A percentile compares a stretch with the other conserved stretches of the same genome.
Evolutionary conservation across 2,888 invertebrate genomes (phyloP).

Genomic region (Pachymerium ferrugineum): DNA sequence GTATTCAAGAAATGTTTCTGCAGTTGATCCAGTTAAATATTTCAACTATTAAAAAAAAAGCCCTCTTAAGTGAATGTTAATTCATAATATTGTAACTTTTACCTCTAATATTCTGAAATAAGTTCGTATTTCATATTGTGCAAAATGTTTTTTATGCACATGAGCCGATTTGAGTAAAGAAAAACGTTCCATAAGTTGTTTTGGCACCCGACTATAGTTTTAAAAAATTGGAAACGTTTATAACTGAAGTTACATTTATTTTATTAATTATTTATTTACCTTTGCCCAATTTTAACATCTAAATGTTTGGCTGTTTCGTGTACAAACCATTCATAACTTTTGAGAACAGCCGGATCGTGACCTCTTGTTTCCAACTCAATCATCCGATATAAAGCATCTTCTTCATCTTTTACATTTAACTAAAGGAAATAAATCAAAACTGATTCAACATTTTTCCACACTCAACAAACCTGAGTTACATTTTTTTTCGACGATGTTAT

Average conservation of each 20-base stretch:
- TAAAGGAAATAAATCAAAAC: too few relatives aligned
- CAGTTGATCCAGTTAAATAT: slow-evolving; percentile 87
- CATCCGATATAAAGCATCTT: slow-evolving; percentile 62
- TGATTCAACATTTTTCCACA: too few relatives aligned
- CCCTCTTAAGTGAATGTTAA: too few relatives aligned
- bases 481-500: too few relatives aligned
- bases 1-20: slow-evolving; percentile 92
- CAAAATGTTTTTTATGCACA: slow-evolving; percentile 85
- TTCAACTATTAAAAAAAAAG: slow-evolving; percentile 53
- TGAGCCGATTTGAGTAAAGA: slow-evolving; percentile 82
- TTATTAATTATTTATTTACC: neutral
- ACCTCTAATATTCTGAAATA: slow-evolving; percentile 74
- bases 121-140: slow-evolving; percentile 93
- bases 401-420: slow-evolving; percentile 34
- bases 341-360: slow-evolving; percentile 77
- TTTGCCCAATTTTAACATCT: slow-evolving; percentile 58
- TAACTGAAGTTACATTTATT: neutral
- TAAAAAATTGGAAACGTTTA: neutral
- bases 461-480: too few relatives aligned
- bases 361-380: slow-evolving; percentile 81
- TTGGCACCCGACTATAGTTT: slow-evolving; percentile 63
- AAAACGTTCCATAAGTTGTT: slow-evolving; percentile 67
- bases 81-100: neutral
- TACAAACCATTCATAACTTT: slow-evolving; percentile 82
- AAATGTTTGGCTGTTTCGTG: slow-evolving; percentile 73